Evolutionary conservation across 2,113 vertebrate genomes (phyloP).

Genomic region (Cephalopterus ornatus): DNA sequence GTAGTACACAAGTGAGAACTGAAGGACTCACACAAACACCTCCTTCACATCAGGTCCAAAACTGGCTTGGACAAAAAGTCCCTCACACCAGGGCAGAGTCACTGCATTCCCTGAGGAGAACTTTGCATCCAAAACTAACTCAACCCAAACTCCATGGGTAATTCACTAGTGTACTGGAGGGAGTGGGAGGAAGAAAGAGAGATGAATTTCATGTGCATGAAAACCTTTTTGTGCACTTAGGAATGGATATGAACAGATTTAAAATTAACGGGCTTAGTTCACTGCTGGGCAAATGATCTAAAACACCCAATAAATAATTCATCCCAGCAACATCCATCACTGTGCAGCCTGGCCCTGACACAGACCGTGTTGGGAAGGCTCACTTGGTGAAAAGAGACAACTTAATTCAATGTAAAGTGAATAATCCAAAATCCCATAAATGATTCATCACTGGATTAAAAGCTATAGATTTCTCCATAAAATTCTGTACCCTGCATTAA

Average conservation of each 20-base stretch:
- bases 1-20: not conserved
- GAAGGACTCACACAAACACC: not conserved
- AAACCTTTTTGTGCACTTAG: conserved; percentile 29
- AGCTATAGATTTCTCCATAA: conserved; percentile 43
- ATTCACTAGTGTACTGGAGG: not conserved
- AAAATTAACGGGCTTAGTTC: conserved; percentile 55
- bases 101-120: not conserved
- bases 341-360: not conserved
- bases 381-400: conserved; percentile 43
- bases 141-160: not conserved
- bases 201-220: not conserved
- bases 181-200: not conserved
- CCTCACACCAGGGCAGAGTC: not conserved
- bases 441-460: conserved; percentile 69
- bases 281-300: conserved; percentile 43
- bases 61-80: not conserved
- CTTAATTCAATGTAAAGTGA: conserved; percentile 65
- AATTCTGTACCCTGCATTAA: conserved; percentile 39
- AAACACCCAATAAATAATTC: conserved; percentile 68
- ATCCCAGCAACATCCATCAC: conserved; percentile 42
- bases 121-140: not conserved
- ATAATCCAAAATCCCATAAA: conserved; percentile 56
- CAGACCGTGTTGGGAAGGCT: not conserved
- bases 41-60: not conserved
- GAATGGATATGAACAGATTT: conserved; percentile 39